Percentiles rank a stretch among this genome's conserved stretches.
Evolutionary conservation across 2,888 invertebrate genomes (phyloP).

Genomic region (Empis stercorea): DNA sequence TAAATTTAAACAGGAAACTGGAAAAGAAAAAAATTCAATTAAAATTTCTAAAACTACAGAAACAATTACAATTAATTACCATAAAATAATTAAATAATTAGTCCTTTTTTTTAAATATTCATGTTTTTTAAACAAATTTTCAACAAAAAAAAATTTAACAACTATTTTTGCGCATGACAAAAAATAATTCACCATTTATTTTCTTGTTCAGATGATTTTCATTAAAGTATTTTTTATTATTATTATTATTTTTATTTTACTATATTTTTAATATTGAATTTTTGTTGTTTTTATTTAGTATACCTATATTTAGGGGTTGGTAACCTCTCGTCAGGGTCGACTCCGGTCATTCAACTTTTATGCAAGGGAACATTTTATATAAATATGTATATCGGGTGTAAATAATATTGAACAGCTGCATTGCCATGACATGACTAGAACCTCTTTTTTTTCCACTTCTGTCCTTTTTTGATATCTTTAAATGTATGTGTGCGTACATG

Average conservation of each 20-base stretch:
- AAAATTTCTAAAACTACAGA: too few relatives aligned
- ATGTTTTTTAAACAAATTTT: too few relatives aligned
- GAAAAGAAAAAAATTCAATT: too few relatives aligned
- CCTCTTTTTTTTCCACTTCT: too few relatives aligned
- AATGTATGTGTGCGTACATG: too few relatives aligned
- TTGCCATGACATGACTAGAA: neutral
- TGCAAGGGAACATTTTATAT: neutral
- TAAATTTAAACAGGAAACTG: too few relatives aligned
- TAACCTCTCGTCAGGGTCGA: constrained; percentile 39
- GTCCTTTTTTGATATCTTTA: too few relatives aligned
- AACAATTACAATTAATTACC: too few relatives aligned
- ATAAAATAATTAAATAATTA: too few relatives aligned
- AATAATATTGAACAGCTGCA: constrained; percentile 1
- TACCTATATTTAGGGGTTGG: constrained; percentile 27
- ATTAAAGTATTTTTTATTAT: neutral
- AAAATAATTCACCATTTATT: too few relatives aligned
- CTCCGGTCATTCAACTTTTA: constrained; percentile 33
- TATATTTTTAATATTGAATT: neutral
- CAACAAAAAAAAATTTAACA: too few relatives aligned
- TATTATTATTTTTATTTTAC: neutral
- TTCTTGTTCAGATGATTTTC: neutral
- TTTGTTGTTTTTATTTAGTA: neutral
- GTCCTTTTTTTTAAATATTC: too few relatives aligned
- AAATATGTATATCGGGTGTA: neutral
- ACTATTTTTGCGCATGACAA: neutral